Conservation (phyloP, 92 coral and sea anemone species). For the Siderastrea radians region DNA sequence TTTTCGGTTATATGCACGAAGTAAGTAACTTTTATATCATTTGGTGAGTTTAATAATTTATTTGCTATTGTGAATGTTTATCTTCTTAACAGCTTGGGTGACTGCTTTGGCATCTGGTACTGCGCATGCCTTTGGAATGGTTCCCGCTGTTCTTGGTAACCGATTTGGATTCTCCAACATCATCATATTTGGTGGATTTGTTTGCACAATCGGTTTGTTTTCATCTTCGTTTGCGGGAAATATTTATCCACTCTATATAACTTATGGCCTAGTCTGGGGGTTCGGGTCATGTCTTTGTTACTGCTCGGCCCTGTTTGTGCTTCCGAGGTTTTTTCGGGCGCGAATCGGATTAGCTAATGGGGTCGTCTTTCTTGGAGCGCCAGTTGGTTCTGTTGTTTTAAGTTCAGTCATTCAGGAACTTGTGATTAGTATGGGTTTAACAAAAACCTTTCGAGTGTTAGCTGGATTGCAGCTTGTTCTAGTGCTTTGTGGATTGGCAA, state of each 20-base stretch:
- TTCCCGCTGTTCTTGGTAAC: constrained; percentile 26
- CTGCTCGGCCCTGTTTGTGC: constrained; percentile 27
- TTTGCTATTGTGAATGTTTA: not conserved
- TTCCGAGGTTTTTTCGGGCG: constrained; percentile 27
- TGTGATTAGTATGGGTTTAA: constrained; percentile 15
- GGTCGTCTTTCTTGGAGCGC: constrained; percentile 40
- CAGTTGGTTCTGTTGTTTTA: constrained; percentile 34
- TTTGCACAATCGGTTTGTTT: constrained; percentile 23
- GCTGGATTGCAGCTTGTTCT: constrained; percentile 27
- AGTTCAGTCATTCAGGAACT: constrained; percentile 12
- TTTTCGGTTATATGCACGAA: no score
- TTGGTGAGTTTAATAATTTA: no score
- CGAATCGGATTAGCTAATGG: constrained; percentile 36
- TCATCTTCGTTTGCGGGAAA: constrained; percentile 31
- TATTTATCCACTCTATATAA: constrained; percentile 23
- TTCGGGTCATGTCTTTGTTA: constrained; percentile 33
- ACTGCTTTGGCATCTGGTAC: constrained; percentile 30
- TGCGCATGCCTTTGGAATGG: constrained; percentile 9
- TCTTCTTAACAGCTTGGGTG: constrained; percentile 34
- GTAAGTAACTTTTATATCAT: no score
- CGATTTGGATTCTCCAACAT: constrained; percentile 31
- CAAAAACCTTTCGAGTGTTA: constrained; percentile 10
- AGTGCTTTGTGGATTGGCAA: constrained; percentile 23
- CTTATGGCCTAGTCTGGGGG: constrained; percentile 48
- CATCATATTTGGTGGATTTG: constrained; percentile 28